Base-by-base conservation (phyloP, 2,113 vertebrate species). In the Myrmophylax atrothorax region DNA sequence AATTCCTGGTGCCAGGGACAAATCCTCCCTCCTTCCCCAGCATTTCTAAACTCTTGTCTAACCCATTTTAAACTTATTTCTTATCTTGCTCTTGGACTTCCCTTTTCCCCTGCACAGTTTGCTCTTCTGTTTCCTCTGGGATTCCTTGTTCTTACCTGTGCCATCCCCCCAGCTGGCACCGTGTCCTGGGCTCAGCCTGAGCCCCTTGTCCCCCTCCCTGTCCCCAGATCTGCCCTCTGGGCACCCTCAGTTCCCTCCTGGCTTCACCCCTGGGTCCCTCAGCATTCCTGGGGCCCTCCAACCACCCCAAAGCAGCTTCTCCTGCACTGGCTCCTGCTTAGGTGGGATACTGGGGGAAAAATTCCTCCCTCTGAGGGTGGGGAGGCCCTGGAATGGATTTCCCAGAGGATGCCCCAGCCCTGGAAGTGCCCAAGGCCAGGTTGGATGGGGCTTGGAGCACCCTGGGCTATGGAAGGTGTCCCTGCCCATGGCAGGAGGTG, bases 91-190 rank as follows among this genome's bases (percentile, higher is more conserved):
- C 13, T 44, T 40, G 13, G 50, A 14, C 14, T 70, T 31, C 12
- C n/a, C 29, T 84, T 53, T 52, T 7, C 24, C 46, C 23, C 29
- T 33, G 3, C 62, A 37, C 44, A 23, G n/a, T 74, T 64, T 58
- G 62, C n/a, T 80, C 50, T 56, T 53, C 12, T 60, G 6, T 70
- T 40, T 84, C 37, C 23, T 85, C 67, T 53, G 49, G 37, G 79
- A 82, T 88, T 83, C 59, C 59, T 83, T 1, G 0, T 70, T 80
- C 20, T 5, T 64, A 25, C 76, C 83, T 72, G 26, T 80, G 72
- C 79, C 40, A 72, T 87, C 84, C 74, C 58, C 69, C n/a, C 31
- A 70, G 35, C 9, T 94, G 93, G 52, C 47, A 37, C 40, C 82
- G 68, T 33, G 62, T 90, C 70, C 66, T 15, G 6, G 37, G 79